A percentile compares a stretch with the other conserved stretches of the same genome.
phyloP scores from a whole-genome alignment of 1,140 invertebrate species.

The Ganaspis sp. region DNA sequence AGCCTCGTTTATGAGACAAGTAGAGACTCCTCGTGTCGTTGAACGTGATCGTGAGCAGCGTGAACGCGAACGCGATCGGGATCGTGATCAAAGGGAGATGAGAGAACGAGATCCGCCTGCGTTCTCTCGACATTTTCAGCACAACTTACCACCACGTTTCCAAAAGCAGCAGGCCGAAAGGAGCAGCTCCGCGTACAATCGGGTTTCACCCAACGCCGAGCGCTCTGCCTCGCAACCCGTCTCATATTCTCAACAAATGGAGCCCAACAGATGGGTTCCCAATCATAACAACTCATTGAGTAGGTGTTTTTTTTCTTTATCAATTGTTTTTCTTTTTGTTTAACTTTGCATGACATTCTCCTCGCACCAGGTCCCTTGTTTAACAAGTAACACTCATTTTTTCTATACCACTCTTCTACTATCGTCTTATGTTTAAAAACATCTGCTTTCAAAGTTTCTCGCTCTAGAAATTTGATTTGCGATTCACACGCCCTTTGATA shows the following conservation, averaged over 20 bases:
- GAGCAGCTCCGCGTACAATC: constrained; percentile 66
- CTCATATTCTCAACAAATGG: constrained; percentile 76
- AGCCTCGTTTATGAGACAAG: constrained; percentile 51
- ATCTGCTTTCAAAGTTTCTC: too few relatives aligned
- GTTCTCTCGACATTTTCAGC: constrained; percentile 85
- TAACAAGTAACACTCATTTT: too few relatives aligned
- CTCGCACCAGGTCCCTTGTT: too few relatives aligned
- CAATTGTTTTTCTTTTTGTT: constrained; percentile 37
- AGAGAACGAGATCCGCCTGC: constrained; percentile 73
- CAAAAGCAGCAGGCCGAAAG: constrained; percentile 86
- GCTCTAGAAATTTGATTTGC: too few relatives aligned
- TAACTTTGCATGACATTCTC: neutral
- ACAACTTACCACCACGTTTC: constrained; percentile 90
- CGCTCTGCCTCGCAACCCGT: constrained; percentile 61
- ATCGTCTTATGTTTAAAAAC: constrained; percentile 29
- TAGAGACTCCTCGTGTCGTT: constrained; percentile 39
- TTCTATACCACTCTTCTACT: too few relatives aligned
- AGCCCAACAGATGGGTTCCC: constrained; percentile 72
- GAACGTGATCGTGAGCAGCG: constrained; percentile 38
- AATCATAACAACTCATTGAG: constrained; percentile 67
- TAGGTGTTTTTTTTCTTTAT: constrained; percentile 55
- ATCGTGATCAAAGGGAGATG: constrained; percentile 68
- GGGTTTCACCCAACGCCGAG: constrained; percentile 70
- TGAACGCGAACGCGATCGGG: constrained; percentile 71
- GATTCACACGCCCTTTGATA: too few relatives aligned